Percentiles rank a stretch among this genome's conserved stretches.
Conservation (phyloP, 2,888 invertebrate genomes). For the Aphidoletes aphidimyza region DNA sequence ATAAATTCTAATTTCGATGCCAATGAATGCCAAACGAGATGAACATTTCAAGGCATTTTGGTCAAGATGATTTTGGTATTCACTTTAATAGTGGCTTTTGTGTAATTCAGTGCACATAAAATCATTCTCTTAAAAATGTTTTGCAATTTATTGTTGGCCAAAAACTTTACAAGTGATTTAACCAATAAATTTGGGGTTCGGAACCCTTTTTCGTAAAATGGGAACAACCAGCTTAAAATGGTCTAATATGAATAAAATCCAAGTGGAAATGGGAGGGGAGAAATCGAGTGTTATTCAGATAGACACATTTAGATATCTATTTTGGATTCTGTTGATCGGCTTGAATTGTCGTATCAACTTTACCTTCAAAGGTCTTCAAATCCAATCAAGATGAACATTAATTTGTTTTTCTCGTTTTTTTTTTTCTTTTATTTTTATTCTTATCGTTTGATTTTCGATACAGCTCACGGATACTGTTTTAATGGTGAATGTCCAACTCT, state of each 20-base stretch:
- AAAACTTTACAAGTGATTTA: slow-evolving; percentile 42
- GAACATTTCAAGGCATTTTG: too few relatives aligned
- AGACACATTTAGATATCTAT: too few relatives aligned
- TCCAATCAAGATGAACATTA: slow-evolving; percentile 31
- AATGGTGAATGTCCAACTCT: slow-evolving; percentile 91
- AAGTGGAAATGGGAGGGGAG: too few relatives aligned
- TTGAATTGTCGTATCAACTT: too few relatives aligned
- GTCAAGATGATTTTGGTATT: too few relatives aligned
- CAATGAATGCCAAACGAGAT: background rate
- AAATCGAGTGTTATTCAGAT: too few relatives aligned
- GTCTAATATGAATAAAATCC: background rate
- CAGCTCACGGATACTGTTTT: slow-evolving; percentile 82
- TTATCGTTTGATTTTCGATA: too few relatives aligned
- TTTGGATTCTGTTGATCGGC: too few relatives aligned
- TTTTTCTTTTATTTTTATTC: background rate
- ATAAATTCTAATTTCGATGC: background rate
- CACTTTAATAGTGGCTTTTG: too few relatives aligned
- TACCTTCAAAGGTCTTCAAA: too few relatives aligned
- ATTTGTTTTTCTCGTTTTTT: background rate
- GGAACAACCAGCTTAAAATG: too few relatives aligned
- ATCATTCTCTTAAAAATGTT: slow-evolving; percentile 21
- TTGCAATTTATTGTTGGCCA: background rate
- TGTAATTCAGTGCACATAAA: too few relatives aligned
- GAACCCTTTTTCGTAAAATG: background rate
- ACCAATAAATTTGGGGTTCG: background rate